Conservation (phyloP, 2,888 invertebrate species). For the Brachylomia viminalis region DNA sequence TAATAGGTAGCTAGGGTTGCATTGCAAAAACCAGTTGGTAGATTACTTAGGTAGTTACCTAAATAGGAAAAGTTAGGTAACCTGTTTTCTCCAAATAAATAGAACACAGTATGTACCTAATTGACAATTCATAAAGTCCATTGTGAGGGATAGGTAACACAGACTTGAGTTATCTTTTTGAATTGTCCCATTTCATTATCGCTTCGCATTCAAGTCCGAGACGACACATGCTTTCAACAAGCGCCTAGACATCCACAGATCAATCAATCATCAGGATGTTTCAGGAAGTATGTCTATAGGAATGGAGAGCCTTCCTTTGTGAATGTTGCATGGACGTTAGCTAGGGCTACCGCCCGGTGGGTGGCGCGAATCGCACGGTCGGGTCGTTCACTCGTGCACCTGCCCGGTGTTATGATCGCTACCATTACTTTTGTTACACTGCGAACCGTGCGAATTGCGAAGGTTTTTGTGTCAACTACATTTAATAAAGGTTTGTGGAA, state of each 20-base stretch:
- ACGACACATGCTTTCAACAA: conserved; percentile 10
- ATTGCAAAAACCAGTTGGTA: background rate
- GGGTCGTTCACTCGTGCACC: conserved; percentile 79
- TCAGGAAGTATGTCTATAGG: conserved; percentile 47
- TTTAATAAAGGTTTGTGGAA: background rate
- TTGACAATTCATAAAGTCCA: background rate
- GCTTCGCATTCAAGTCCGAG: background rate
- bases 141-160: conserved; percentile 6
- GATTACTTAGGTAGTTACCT: background rate
- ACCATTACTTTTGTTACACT: conserved; percentile 60
- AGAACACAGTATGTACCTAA: background rate
- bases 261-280: conserved; percentile 51
- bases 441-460: conserved; percentile 45
- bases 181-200: conserved; percentile 17
- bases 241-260: conserved; percentile 8
- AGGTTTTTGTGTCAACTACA: conserved; percentile 33
- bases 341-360: conserved; percentile 77
- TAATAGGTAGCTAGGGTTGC: too few relatives aligned
- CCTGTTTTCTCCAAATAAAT: conserved; percentile 1
- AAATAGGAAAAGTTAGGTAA: background rate
- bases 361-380: conserved; percentile 83
- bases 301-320: conserved; percentile 40
- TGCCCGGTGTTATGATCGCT: conserved; percentile 54
- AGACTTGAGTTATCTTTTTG: conserved; percentile 5
- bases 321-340: conserved; percentile 54